Evolutionary conservation across 1,140 invertebrate genomes (phyloP).

Genomic region (Onthophagus taurus): DNA sequence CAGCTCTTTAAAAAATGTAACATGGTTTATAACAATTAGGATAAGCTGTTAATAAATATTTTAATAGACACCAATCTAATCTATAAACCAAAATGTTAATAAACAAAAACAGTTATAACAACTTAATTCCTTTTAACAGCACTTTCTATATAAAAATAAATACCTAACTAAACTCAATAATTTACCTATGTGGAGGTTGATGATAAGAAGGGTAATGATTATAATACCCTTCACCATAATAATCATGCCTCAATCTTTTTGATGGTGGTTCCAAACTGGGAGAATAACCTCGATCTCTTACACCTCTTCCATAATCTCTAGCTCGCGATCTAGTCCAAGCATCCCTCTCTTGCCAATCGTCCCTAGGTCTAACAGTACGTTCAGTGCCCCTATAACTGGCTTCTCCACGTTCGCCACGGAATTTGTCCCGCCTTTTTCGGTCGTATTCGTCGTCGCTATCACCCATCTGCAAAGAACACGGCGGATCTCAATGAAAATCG

Average conservation of each 20-base stretch:
- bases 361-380: slow-evolving; percentile 57
- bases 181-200: slow-evolving; percentile 36
- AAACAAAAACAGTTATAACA: neutral
- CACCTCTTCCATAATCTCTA: slow-evolving; percentile 54
- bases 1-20: slow-evolving; percentile 21
- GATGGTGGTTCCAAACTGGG: slow-evolving; percentile 72
- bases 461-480: too few species aligned
- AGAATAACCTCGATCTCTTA: slow-evolving; percentile 54
- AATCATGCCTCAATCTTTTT: slow-evolving; percentile 70
- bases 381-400: slow-evolving; percentile 68
- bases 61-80: neutral
- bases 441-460: slow-evolving; percentile 90
- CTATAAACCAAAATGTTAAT: slow-evolving; percentile 5
- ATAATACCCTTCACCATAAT: slow-evolving; percentile 44
- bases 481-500: too few species aligned
- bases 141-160: slow-evolving; percentile 3
- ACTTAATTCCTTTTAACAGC: slow-evolving; percentile 2
- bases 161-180: neutral
- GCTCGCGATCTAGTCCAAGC: slow-evolving; percentile 48
- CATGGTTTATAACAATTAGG: slow-evolving; percentile 7
- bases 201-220: slow-evolving; percentile 44
- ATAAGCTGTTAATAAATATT: neutral
- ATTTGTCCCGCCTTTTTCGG: slow-evolving; percentile 78
- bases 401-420: slow-evolving; percentile 73
- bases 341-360: slow-evolving; percentile 64